Percentiles rank a stretch among this genome's conserved stretches.
phyloP scores from a whole-genome alignment of 1,140 invertebrate genomes.

The Brachionus manjavacas region DNA sequence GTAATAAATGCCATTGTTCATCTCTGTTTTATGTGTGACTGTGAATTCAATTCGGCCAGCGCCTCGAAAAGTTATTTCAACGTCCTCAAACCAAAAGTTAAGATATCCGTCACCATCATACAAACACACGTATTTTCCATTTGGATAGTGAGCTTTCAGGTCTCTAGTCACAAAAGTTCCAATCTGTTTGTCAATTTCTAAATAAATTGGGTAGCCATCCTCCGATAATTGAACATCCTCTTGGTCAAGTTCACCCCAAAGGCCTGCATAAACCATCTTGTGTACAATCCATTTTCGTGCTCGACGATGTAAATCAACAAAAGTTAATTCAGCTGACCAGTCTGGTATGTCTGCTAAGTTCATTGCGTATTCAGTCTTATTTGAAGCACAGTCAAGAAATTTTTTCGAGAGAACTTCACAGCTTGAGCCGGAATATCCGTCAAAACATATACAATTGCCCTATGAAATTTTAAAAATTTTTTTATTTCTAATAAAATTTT shows the following conservation, averaged over 20 bases:
- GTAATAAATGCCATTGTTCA: conserved; percentile 45
- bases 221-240: conserved; percentile 44
- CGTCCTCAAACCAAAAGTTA: conserved; percentile 43
- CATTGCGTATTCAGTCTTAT: conserved; percentile 43
- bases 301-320: conserved; percentile 47
- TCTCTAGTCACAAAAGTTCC: conserved; percentile 45
- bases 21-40: conserved; percentile 44
- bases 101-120: conserved; percentile 49
- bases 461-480: background rate
- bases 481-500: no score
- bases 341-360: conserved; percentile 47
- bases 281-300: conserved; percentile 47
- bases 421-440: background rate
- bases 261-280: conserved; percentile 38
- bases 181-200: conserved; percentile 45
- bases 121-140: conserved; percentile 46
- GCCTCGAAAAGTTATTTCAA: conserved; percentile 43
- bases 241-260: conserved; percentile 47
- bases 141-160: conserved; percentile 42
- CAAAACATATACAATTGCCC: conserved; percentile 9
- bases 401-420: background rate
- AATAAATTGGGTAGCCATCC: conserved; percentile 47
- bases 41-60: conserved; percentile 46
- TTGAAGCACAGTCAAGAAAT: conserved; percentile 7
- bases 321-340: conserved; percentile 48